Conservation (phyloP, 2,888 invertebrate species). For the Eurois occulta region DNA sequence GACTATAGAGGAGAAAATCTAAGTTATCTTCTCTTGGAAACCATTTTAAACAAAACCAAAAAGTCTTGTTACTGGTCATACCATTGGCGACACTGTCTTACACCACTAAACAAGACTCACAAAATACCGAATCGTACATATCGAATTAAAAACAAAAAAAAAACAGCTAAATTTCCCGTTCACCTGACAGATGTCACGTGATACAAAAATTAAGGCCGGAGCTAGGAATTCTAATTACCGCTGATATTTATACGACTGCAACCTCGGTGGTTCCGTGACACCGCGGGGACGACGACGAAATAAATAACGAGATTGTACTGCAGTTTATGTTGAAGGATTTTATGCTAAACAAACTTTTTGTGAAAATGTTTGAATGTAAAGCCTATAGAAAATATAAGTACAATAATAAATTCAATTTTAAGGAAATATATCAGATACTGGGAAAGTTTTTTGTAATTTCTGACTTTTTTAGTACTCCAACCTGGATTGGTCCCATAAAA, state of each 20-base stretch:
- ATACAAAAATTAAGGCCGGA: constrained; percentile 78
- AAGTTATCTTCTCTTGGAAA: too few relatives aligned
- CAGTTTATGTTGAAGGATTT: constrained; percentile 67
- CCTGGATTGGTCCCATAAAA: too few relatives aligned
- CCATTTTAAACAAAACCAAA: not conserved
- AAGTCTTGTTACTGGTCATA: not conserved
- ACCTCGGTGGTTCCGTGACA: constrained; percentile 80
- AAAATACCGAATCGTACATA: constrained; percentile 25
- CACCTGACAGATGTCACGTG: constrained; percentile 75
- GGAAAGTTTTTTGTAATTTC: too few relatives aligned
- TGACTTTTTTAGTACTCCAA: too few relatives aligned
- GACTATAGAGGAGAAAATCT: too few relatives aligned
- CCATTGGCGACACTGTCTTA: not conserved
- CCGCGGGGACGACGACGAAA: constrained; percentile 74
- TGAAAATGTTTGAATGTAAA: not conserved
- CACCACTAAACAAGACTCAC: not conserved
- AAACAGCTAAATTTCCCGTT: constrained; percentile 53
- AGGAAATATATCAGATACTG: too few relatives aligned
- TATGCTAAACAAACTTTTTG: constrained; percentile 25
- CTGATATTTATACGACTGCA: constrained; percentile 86
- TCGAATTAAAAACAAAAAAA: constrained; percentile 7
- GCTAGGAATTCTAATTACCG: constrained; percentile 84
- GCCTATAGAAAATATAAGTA: not conserved
- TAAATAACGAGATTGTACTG: constrained; percentile 77
- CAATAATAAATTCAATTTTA: not conserved